phyloP scores from a whole-genome alignment of 2,113 vertebrate species.

The Labeo rohita region DNA sequence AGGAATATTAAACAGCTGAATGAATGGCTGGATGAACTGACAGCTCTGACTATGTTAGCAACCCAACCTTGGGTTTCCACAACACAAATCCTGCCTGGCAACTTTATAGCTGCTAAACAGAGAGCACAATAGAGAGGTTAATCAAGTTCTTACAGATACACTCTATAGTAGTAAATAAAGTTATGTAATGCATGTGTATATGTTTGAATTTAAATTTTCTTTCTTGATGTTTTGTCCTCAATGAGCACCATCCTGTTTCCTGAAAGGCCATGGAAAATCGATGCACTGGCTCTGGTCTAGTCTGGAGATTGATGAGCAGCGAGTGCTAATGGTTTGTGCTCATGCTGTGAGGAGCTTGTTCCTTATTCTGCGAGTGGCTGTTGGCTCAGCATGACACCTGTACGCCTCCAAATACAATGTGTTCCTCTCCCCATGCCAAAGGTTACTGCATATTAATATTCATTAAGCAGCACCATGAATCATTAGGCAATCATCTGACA shows the following conservation, averaged over 20 bases:
- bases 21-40: not conserved
- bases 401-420: constrained; percentile 30
- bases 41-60: constrained; percentile 32
- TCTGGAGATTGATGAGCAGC: constrained; percentile 57
- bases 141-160: not conserved
- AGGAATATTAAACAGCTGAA: constrained; percentile 21
- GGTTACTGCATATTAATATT: constrained; percentile 35
- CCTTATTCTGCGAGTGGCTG: constrained; percentile 37
- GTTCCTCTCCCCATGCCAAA: constrained; percentile 34
- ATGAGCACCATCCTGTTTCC: not conserved
- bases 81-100: constrained; percentile 68
- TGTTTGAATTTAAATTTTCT: not conserved
- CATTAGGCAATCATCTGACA: not conserved
- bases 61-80: constrained; percentile 66
- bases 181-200: no score
- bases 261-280: constrained; percentile 49
- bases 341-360: constrained; percentile 64
- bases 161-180: no score
- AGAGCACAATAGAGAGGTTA: not conserved
- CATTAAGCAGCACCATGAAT: constrained; percentile 1
- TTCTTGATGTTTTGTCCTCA: not conserved
- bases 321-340: constrained; percentile 55
- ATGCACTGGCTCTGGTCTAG: constrained; percentile 42
- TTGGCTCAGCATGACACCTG: constrained; percentile 45
- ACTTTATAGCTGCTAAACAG: constrained; percentile 50